Conservation (phyloP, 2,797 vertebrate genomes). For the Sebastes hubbsi region DNA sequence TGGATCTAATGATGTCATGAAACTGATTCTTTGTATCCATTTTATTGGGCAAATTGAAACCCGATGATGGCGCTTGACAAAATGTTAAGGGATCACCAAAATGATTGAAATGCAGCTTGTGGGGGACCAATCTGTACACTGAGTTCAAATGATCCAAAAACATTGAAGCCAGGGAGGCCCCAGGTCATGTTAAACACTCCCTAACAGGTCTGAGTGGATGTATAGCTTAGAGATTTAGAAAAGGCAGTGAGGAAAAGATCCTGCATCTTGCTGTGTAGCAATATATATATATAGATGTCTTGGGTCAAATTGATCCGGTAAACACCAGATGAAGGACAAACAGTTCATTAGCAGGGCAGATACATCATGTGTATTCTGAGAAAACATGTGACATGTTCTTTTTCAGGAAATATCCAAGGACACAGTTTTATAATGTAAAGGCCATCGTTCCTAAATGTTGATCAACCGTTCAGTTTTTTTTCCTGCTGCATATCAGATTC, state of each 20-base stretch:
- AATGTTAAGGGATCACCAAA: not conserved
- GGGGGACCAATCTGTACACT: not conserved
- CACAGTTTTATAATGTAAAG: not conserved
- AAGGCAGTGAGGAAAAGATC: not conserved
- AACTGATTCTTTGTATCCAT: not conserved
- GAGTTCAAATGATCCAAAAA: not conserved
- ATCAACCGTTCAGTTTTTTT: not conserved
- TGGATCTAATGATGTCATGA: not conserved
- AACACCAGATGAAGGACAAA: not conserved
- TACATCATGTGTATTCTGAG: not conserved
- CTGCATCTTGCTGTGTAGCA: not conserved
- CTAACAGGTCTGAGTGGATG: not conserved
- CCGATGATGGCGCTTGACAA: fast-evolving
- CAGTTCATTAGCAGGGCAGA: not conserved
- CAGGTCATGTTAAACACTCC: not conserved
- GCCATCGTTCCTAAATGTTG: not conserved
- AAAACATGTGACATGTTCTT: not conserved
- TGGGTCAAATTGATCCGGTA: not conserved
- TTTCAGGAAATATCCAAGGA: not conserved
- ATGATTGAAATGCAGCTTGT: too few species aligned
- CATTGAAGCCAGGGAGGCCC: not conserved
- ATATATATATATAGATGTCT: not conserved
- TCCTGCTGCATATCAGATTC: not conserved
- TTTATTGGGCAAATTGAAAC: not conserved
- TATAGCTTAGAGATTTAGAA: not conserved